Conservation (phyloP, 2,888 invertebrate genomes). For the Furcula furcula region DNA sequence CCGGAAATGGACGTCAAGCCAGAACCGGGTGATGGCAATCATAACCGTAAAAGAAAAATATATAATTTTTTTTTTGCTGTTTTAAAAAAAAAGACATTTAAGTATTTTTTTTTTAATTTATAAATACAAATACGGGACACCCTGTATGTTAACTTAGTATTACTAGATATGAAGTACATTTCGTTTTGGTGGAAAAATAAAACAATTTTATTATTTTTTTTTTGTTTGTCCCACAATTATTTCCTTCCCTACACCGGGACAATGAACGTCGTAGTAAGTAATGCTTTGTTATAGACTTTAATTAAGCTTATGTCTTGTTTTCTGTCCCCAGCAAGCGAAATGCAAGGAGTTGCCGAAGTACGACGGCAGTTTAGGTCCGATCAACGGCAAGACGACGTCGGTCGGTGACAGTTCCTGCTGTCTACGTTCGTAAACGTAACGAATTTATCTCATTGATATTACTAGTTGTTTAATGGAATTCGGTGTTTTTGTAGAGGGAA, state of each 20-base stretch:
- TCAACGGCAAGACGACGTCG: constrained; percentile 87
- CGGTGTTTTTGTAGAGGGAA: constrained; percentile 17
- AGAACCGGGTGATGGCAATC: no score
- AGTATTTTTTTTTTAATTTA: no score
- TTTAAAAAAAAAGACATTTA: no score
- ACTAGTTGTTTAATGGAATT: constrained; percentile 25
- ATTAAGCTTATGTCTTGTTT: neutral
- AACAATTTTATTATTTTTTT: no score
- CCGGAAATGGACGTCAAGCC: no score
- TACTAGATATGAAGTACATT: no score
- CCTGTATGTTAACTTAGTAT: no score
- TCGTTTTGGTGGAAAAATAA: no score
- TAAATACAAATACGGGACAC: no score
- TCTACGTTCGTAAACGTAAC: constrained; percentile 53
- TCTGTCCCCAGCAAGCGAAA: constrained; percentile 89
- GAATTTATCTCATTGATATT: constrained; percentile 54
- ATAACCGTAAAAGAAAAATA: no score
- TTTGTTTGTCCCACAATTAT: no score
- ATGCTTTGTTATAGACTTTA: neutral
- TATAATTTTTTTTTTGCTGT: no score
- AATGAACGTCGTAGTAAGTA: constrained; percentile 1
- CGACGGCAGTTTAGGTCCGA: constrained; percentile 86
- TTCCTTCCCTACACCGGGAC: neutral
- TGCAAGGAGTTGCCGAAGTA: constrained; percentile 91
- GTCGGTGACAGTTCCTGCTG: constrained; percentile 86